Base-by-base conservation (phyloP, 2,113 vertebrate genomes). In the Tursiops truncatus region DNA sequence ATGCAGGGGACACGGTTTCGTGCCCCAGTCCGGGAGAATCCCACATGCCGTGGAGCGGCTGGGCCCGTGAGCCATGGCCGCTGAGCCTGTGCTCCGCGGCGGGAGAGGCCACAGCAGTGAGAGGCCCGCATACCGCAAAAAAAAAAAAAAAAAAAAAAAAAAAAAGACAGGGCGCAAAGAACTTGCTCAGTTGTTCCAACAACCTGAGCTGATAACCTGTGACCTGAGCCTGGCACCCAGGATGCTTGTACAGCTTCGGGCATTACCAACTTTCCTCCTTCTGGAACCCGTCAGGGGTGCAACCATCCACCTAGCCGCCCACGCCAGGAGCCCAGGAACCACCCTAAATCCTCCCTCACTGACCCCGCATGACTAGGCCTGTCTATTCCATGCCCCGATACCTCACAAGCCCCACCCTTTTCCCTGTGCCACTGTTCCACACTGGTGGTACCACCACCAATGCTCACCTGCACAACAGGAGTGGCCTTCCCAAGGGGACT, bases 381-480 rank as follows among this genome's bases (percentile, higher is more conserved):
- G 14, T n/a, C n/a, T 7, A 3, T 17, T 36, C 53, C 5, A 1
- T 3, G 5, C 9, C 47, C 62, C 7, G 0, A 5, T 5, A 2
- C 65, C 2, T 2, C 68, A 31, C 65, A 11, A 18, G 5, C 10
- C 38, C 4, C 9, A 17, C 28, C 62, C 14, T 26, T 26, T 47
- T 44, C 26, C 12, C 53, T 1, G 67, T 1, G 41, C 74, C 81
- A 8, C 33, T 3, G 23, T 14, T 53, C 90, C 53, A 0, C 1
- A 15, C 63, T 6, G 23, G 74, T 4, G 0, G 21, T 6, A 2
- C 83, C 73, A 5, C 41, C 28, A 31, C 3, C 38, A 1, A 1
- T 0, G 11, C 82, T 91, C 76, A 88, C 96, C 74, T 8, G 38
- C 18, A 77, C 23, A 2, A 21, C 36, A 18, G 44, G 36, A 14